Evolutionary conservation across 2,113 vertebrate species (phyloP).

Genomic region (Beaufortia kweichowensis): DNA sequence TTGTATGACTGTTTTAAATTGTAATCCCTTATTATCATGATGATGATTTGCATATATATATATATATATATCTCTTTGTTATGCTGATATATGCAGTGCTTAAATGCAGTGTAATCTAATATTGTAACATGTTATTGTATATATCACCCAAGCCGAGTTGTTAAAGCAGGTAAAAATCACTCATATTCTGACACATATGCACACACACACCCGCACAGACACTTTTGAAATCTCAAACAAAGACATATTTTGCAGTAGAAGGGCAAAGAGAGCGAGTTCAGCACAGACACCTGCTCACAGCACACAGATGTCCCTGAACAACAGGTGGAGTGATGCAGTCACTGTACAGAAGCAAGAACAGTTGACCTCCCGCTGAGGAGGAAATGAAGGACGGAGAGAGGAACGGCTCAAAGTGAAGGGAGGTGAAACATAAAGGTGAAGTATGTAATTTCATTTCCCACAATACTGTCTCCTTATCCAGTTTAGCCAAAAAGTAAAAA

Average conservation of each 20-base stretch:
- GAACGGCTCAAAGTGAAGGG: not conserved
- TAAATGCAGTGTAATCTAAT: too few species aligned
- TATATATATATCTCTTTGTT: too few species aligned
- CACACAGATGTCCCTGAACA: constrained; percentile 22
- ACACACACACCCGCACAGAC: not conserved
- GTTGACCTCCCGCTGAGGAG: constrained; percentile 9
- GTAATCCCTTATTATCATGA: too few species aligned
- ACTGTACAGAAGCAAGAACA: not conserved
- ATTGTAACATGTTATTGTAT: too few species aligned
- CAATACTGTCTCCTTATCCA: not conserved
- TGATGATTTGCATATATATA: too few species aligned
- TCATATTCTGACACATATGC: not conserved
- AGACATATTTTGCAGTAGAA: not conserved
- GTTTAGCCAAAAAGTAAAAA: not conserved
- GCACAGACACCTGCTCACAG: too few species aligned
- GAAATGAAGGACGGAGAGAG: constrained; percentile 11
- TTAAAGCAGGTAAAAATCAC: too few species aligned
- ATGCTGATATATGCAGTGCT: too few species aligned
- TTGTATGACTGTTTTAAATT: too few species aligned
- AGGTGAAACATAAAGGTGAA: constrained; percentile 1
- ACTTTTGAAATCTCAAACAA: not conserved
- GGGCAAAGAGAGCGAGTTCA: not conserved
- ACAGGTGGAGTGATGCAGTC: constrained; percentile 25
- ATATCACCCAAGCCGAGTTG: too few species aligned
- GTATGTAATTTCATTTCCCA: not conserved